Evolutionary conservation across 2,888 invertebrate genomes (phyloP).

Genomic region (Linnaemya tessellans): DNA sequence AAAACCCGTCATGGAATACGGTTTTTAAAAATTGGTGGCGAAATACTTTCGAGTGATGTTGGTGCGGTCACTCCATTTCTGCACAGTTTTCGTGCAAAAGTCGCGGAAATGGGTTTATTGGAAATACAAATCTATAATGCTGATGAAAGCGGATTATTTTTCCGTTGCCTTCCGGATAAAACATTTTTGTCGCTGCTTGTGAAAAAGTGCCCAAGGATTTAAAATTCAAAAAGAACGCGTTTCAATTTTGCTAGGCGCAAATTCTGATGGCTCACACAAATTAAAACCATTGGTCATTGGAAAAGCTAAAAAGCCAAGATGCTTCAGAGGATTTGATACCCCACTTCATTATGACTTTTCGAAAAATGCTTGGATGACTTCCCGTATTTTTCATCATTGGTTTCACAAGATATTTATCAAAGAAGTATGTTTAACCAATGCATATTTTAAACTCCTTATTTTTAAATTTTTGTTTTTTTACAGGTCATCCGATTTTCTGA

Average conservation of each 20-base stretch:
- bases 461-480: conserved; percentile 4
- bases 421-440: conserved; percentile 2
- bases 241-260: not conserved
- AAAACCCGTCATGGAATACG: no score
- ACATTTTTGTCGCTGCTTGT: not conserved
- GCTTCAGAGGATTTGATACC: no score
- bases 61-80: not conserved
- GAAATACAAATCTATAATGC: not conserved
- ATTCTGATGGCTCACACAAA: not conserved
- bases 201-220: no score
- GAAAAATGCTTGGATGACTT: not conserved
- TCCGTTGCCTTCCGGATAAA: conserved; percentile 11
- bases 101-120: not conserved
- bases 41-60: not conserved
- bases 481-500: not conserved
- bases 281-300: no score
- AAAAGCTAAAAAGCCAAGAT: no score
- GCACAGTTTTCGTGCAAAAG: conserved; percentile 3
- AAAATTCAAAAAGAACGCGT: no score
- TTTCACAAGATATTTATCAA: conserved; percentile 15
- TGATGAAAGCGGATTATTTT: not conserved
- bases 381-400: conserved; percentile 9
- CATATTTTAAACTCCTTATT: conserved; percentile 1
- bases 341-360: not conserved
- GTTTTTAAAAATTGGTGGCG: no score